Conservation (phyloP, 2,888 invertebrate genomes). For the Apantesis nais region DNA sequence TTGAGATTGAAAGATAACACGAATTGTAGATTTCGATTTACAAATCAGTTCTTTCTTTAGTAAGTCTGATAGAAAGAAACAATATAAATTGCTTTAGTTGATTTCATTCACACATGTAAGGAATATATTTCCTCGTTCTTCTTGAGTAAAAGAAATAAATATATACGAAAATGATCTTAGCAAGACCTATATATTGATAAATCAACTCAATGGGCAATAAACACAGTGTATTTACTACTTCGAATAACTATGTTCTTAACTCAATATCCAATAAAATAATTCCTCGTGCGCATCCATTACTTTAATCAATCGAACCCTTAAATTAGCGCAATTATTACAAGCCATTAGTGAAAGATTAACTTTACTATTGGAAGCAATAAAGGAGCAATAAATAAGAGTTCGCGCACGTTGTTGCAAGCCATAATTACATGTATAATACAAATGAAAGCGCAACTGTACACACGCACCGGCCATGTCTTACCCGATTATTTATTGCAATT, state of each 20-base stretch:
- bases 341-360: constrained; percentile 70
- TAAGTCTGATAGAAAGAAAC: constrained; percentile 7
- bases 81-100: constrained; percentile 3
- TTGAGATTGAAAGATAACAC: constrained; percentile 48
- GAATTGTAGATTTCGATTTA: constrained; percentile 38
- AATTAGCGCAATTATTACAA: constrained; percentile 66
- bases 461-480: constrained; percentile 73
- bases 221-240: neutral
- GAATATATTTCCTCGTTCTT: neutral
- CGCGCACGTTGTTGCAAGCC: constrained; percentile 60
- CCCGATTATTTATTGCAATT: constrained; percentile 80
- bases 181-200: neutral
- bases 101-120: neutral
- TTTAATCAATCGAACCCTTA: constrained; percentile 50
- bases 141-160: neutral
- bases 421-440: constrained; percentile 80
- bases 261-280: constrained; percentile 5
- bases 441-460: constrained; percentile 77
- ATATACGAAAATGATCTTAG: neutral
- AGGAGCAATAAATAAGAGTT: constrained; percentile 65
- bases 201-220: neutral
- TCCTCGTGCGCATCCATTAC: constrained; percentile 28
- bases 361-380: constrained; percentile 53
- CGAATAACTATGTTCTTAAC: neutral
- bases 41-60: constrained; percentile 24